A percentile compares a stretch with the other conserved stretches of the same genome.
phyloP scores from a whole-genome alignment of 2,113 vertebrate species.

The Leuciscus idus region DNA sequence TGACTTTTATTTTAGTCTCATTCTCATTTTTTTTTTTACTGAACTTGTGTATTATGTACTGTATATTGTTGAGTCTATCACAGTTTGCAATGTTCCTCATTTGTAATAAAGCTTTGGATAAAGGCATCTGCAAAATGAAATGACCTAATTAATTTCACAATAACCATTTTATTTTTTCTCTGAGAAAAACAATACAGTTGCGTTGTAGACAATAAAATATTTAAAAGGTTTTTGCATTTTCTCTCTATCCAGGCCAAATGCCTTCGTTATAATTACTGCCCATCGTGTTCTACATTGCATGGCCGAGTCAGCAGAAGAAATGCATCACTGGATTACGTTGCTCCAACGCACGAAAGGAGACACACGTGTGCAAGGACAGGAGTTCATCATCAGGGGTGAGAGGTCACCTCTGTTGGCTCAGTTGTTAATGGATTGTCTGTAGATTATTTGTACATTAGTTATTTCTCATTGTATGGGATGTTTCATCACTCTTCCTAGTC shows the following conservation, averaged over 20 bases:
- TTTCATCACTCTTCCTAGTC: background rate
- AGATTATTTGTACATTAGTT: background rate
- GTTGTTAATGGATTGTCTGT: background rate
- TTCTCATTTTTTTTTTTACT: background rate
- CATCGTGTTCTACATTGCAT: constrained; percentile 96
- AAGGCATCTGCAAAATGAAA: background rate
- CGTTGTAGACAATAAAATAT: background rate
- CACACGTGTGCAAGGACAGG: constrained; percentile 93
- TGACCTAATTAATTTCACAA: background rate
- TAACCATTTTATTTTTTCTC: background rate
- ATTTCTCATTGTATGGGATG: background rate
- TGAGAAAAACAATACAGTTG: background rate
- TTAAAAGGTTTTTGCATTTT: background rate
- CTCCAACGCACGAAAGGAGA: constrained; percentile 96
- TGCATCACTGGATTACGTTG: constrained; percentile 98
- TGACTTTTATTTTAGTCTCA: background rate
- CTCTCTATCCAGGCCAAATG: constrained; percentile 82
- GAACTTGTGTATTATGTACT: background rate
- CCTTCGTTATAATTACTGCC: constrained; percentile 96
- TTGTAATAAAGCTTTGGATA: background rate
- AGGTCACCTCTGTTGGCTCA: background rate
- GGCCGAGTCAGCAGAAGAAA: constrained; percentile 95
- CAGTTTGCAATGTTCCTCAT: background rate
- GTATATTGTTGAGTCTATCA: background rate
- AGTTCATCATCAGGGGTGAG: constrained; percentile 95